Evolutionary conservation across 2,113 vertebrate species (phyloP).

Genomic region (Polypterus bichir): DNA sequence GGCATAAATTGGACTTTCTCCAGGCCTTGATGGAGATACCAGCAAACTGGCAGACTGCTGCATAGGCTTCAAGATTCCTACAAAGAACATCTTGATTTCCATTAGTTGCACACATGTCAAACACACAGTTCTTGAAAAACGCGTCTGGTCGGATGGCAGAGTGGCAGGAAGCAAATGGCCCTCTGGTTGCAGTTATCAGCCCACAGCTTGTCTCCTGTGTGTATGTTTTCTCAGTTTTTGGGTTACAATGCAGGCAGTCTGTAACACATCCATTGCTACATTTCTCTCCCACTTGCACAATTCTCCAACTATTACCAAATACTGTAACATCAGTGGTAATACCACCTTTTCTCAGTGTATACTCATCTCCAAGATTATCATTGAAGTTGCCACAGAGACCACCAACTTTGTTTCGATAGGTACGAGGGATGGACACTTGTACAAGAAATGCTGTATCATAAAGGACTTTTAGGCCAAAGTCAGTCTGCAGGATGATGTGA

Average conservation of each 20-base stretch:
- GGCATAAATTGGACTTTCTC: neutral
- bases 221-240: neutral
- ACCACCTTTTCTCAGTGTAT: conserved; percentile 3
- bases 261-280: neutral
- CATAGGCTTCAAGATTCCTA: neutral
- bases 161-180: conserved; percentile 1
- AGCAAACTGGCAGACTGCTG: conserved; percentile 22
- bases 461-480: conserved; percentile 13
- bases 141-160: rapidly evolving
- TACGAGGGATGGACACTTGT: conserved; percentile 10
- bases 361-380: conserved; percentile 2
- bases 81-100: neutral
- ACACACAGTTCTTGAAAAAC: conserved; percentile 5
- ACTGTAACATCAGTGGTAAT: neutral
- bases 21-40: conserved; percentile 17
- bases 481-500: conserved; percentile 12
- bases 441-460: conserved; percentile 22
- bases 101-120: neutral
- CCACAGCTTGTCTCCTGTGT: neutral
- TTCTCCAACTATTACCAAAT: conserved; percentile 17
- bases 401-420: conserved; percentile 11
- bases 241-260: neutral
- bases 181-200: rapidly evolving
- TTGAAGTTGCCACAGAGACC: conserved; percentile 26
- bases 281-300: neutral